Base-by-base conservation (phyloP, 2,888 invertebrate genomes). In the Spodoptera littoralis region DNA sequence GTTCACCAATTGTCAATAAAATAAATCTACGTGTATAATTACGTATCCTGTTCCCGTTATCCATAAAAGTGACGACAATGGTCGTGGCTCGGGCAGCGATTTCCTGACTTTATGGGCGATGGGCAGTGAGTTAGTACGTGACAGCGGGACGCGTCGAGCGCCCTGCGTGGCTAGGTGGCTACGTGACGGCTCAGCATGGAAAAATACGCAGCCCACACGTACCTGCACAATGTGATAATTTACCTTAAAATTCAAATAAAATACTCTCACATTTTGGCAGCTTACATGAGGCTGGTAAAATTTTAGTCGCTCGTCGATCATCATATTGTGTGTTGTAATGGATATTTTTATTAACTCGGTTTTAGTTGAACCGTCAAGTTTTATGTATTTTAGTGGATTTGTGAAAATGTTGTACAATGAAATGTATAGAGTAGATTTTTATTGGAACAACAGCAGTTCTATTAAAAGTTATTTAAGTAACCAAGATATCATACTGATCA, bases 1-100 rank as follows among this genome's bases (percentile, higher is more conserved):
- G 82, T 82, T 66, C 70, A 78, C 73, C 73, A 73, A 79, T 71
- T 74, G 75, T 57, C 65, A 60, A 70, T 82, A 79, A 82, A 82
- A 79, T 82, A 79, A 80, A 83, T 83, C 71, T 80, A 76, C 76
- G 76, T 73, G 66, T 84, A 79, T 83, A 86, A 87, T 86, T 85
- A 85, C 80, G 79, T 81, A 85, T 86, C 82, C 83, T 81, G 81
- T 82, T 75, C 80, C 79, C 80, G 74, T 84, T 84, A 82, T 66
- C 80, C 80, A 84, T 87, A 84, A 85, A 88, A 82, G 82, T 80
- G 83, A 80, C 65, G 79, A 79, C 80, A 82, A 82, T 80, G 73
- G 79, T 70, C 73, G 79, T 79, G 73, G 80, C 77, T 74, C 74
- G 79, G 77, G 80, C 81, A 80, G 73, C 83, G 83, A 83, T 88